phyloP scores from a whole-genome alignment of 2,888 invertebrate species.

The Pedicia rivosa region DNA sequence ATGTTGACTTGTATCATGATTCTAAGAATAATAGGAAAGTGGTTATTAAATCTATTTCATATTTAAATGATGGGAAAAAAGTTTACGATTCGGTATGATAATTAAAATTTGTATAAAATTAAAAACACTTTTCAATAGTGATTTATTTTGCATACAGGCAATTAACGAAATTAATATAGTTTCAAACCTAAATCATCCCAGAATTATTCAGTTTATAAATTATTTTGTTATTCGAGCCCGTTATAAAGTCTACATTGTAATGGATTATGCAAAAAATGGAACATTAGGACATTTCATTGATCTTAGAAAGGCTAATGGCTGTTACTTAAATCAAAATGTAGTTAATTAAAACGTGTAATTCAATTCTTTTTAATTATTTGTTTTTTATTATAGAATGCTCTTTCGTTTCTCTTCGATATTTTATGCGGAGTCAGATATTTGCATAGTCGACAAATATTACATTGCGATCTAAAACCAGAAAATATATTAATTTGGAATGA shows the following conservation, averaged over 20 bases:
- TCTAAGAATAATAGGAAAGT: no score
- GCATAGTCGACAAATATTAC: constrained; percentile 22
- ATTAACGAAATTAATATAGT: constrained; percentile 21
- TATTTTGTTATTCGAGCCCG: constrained; percentile 19
- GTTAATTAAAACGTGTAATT: no score
- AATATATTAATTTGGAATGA: constrained; percentile 11
- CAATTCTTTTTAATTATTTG: constrained; percentile 18
- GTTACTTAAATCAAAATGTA: not conserved
- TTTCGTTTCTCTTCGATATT: constrained; percentile 30
- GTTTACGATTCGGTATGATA: no score
- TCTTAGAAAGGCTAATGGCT: not conserved
- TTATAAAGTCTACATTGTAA: constrained; percentile 21
- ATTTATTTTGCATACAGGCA: no score
- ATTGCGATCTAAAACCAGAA: constrained; percentile 13
- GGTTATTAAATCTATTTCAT: no score
- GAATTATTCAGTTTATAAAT: constrained; percentile 23
- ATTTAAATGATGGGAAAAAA: no score
- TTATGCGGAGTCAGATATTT: constrained; percentile 27
- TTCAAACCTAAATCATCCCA: constrained; percentile 25
- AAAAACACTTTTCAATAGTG: no score
- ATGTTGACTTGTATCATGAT: no score
- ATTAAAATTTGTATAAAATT: no score
- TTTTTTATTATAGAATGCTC: constrained; percentile 15
- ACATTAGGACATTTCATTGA: constrained; percentile 21
- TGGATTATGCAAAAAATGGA: constrained; percentile 26